Percentiles rank a stretch among this genome's conserved stretches.
Conservation (phyloP, 1,140 invertebrate genomes). For the Saxidomus purpurata region DNA sequence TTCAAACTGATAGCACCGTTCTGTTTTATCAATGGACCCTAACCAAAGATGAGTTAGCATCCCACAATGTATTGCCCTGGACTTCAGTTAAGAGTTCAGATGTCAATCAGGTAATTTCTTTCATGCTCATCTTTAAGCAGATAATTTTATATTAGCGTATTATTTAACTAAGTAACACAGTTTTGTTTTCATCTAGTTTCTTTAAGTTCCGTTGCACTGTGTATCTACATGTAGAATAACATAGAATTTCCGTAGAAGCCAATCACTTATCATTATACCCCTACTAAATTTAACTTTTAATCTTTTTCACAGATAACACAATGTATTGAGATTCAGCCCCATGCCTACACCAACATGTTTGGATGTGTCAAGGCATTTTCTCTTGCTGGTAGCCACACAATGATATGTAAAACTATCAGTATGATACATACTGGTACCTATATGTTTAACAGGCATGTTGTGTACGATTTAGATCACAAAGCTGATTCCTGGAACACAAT, state of each 20-base stretch:
- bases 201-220: too few relatives aligned
- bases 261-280: too few relatives aligned
- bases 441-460: background rate
- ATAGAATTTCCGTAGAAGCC: too few relatives aligned
- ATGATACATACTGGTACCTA: background rate
- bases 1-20: background rate
- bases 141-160: too few relatives aligned
- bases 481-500: background rate
- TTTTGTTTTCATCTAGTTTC: too few relatives aligned
- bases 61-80: background rate
- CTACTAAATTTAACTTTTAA: background rate
- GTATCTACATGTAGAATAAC: too few relatives aligned
- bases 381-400: background rate
- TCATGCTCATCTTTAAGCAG: too few relatives aligned
- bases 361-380: background rate
- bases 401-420: background rate
- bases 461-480: background rate
- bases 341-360: background rate
- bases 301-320: background rate
- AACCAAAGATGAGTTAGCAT: background rate
- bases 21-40: slow-evolving; percentile 28
- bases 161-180: too few relatives aligned
- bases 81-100: background rate
- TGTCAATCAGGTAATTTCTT: background rate
- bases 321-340: background rate